Evolutionary conservation across 92 coral and sea anemone genomes (phyloP).

Genomic region (Zoanthus sansibaricus): DNA sequence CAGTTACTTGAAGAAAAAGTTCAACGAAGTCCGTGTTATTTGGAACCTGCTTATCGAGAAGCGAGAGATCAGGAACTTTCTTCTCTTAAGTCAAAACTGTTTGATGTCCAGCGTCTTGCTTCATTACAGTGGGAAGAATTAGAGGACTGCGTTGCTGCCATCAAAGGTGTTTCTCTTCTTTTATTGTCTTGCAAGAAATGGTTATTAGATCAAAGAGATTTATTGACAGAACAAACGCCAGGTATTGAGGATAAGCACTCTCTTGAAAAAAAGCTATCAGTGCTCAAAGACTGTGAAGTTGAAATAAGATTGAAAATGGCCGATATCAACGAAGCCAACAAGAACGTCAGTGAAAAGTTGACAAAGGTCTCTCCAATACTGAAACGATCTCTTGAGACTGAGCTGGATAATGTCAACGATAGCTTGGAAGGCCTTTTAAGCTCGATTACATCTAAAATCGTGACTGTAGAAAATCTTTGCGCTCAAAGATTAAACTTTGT

Average conservation of each 20-base stretch:
- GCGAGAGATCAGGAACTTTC: constrained; percentile 49
- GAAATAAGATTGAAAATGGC: constrained; percentile 47
- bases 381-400: constrained; percentile 64
- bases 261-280: constrained; percentile 60
- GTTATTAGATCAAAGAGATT: constrained; percentile 64
- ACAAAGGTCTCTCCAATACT: constrained; percentile 55
- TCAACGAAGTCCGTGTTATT: constrained; percentile 47
- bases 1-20: constrained; percentile 67
- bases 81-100: constrained; percentile 61
- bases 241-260: constrained; percentile 35
- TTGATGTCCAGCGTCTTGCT: constrained; percentile 57
- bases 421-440: constrained; percentile 58
- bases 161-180: constrained; percentile 47
- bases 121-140: constrained; percentile 64
- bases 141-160: constrained; percentile 58
- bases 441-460: constrained; percentile 48
- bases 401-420: constrained; percentile 61
- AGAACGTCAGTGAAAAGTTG: constrained; percentile 52
- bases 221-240: constrained; percentile 44
- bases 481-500: constrained; percentile 55
- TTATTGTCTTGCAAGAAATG: constrained; percentile 72
- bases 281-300: constrained; percentile 46
- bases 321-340: constrained; percentile 55
- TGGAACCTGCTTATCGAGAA: constrained; percentile 59
- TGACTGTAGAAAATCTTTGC: constrained; percentile 48